A percentile compares a stretch with the other conserved stretches of the same genome.
phyloP scores from a whole-genome alignment of 2,888 invertebrate genomes.

The Leptura quadrifasciata region DNA sequence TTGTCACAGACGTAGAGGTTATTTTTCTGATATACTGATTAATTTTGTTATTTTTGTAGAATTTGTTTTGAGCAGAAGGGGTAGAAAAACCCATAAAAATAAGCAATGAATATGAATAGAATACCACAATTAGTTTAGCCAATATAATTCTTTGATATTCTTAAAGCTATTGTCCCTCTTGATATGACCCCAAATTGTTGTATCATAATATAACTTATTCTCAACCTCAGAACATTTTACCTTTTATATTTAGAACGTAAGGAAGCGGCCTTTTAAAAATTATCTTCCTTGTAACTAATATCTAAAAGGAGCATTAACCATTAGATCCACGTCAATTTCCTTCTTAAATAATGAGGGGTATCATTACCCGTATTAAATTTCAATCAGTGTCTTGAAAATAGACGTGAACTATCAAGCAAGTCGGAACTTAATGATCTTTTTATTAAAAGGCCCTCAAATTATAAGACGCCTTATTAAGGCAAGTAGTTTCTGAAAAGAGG shows the following conservation, averaged over 20 bases:
- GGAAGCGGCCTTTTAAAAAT: not conserved
- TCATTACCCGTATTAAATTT: conserved; percentile 27
- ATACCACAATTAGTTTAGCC: too few relatives aligned
- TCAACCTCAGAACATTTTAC: not conserved
- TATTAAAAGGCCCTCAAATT: not conserved
- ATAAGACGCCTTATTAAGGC: not conserved
- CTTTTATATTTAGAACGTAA: not conserved
- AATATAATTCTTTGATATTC: too few relatives aligned
- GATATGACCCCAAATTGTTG: too few relatives aligned
- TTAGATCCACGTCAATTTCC: conserved; percentile 3
- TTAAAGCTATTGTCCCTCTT: too few relatives aligned
- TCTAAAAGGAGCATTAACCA: not conserved
- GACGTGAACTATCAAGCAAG: not conserved
- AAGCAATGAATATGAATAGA: too few relatives aligned
- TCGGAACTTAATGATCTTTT: not conserved
- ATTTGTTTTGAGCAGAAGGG: too few relatives aligned
- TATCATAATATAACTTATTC: not conserved
- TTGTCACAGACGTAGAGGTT: too few relatives aligned
- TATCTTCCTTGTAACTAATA: not conserved
- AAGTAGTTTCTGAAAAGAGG: not conserved
- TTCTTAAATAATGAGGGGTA: conserved; percentile 28
- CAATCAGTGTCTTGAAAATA: conserved; percentile 20
- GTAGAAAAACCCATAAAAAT: too few relatives aligned
- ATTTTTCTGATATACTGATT: too few relatives aligned
- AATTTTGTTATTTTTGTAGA: too few relatives aligned